A percentile compares a stretch with the other conserved stretches of the same genome.
These are phyloP conservation scores for Sylvilagus bachmani DNA, from an alignment of 2,113 vertebrate genomes.

Conservation along the genomic window DNA sequence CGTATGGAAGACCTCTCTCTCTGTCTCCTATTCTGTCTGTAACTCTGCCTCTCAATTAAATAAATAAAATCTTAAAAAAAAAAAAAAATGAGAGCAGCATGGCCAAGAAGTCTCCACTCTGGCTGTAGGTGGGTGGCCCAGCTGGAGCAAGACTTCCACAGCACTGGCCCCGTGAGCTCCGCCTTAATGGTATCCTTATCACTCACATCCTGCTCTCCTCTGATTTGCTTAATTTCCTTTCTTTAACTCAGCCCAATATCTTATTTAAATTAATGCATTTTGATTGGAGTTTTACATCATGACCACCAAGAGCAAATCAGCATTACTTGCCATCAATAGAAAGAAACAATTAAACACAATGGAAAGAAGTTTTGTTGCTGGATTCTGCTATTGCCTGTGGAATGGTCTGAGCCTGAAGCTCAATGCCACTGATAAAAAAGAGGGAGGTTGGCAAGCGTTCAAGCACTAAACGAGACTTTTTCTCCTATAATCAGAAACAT, in stretches of 20 bases:
- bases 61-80: no score
- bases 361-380: rapidly evolving
- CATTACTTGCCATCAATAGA: not conserved
- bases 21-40: no score
- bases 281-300: not conserved
- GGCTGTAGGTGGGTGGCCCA: no score
- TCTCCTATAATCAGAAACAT: slow-evolving; percentile 37
- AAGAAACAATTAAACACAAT: not conserved
- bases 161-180: rapidly evolving
- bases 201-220: not conserved
- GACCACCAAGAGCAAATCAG: not conserved
- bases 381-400: not conserved
- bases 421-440: not conserved
- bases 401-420: not conserved
- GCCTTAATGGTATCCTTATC: rapidly evolving
- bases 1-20: no score
- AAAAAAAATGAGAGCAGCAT: no score
- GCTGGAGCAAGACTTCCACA: rapidly evolving
- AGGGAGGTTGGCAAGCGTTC: not conserved
- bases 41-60: no score
- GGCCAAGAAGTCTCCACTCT: rapidly evolving
- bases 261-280: not conserved
- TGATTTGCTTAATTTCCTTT: not conserved
- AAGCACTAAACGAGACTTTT: not conserved
- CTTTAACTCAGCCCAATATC: not conserved